Conservation (phyloP, 2,797 vertebrate species). For the Mormyrops attenuatus region DNA sequence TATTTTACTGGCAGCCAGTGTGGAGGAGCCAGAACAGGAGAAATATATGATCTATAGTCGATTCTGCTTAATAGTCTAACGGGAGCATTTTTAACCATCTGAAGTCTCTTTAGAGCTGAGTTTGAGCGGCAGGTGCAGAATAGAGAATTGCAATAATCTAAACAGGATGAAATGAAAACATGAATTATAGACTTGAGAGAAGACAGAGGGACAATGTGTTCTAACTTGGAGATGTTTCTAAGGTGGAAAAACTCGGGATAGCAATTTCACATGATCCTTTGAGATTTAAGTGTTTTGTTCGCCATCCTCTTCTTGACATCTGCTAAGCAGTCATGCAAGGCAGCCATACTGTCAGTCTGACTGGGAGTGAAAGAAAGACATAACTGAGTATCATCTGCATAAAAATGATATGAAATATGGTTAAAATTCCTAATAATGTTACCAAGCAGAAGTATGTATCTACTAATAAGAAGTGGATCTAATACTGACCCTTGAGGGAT, state of each 20-base stretch:
- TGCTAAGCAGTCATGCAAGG: background rate
- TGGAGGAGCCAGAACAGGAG: background rate
- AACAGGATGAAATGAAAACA: background rate
- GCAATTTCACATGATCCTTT: background rate
- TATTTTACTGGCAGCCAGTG: background rate
- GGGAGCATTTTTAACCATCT: background rate
- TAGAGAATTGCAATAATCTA: background rate
- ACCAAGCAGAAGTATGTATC: background rate
- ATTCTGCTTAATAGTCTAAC: background rate
- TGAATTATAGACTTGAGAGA: background rate
- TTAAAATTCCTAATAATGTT: background rate
- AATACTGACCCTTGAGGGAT: background rate
- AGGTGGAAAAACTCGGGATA: background rate
- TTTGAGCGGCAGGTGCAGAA: background rate
- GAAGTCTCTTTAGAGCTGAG: background rate
- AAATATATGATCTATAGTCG: background rate
- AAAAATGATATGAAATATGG: background rate
- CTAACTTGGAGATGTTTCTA: background rate
- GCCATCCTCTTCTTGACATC: background rate
- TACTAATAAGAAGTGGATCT: background rate
- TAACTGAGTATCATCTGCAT: background rate
- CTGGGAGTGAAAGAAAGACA: background rate
- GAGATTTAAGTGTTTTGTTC: background rate
- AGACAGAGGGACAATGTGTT: background rate
- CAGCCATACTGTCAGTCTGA: background rate